Conservation (phyloP, 2,113 vertebrate genomes). For the Megalops atlanticus region DNA sequence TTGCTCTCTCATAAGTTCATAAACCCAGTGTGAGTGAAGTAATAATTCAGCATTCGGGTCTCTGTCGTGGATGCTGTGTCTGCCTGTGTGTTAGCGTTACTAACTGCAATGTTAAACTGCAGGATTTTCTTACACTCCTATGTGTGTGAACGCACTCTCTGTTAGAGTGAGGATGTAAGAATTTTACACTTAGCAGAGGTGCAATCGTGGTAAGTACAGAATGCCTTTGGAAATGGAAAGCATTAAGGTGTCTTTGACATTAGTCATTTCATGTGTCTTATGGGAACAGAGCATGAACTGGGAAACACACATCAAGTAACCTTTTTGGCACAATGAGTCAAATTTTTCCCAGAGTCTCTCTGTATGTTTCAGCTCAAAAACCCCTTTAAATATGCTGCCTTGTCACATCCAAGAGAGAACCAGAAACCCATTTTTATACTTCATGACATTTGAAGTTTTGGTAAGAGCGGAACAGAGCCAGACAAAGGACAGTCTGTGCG, state of each 20-base stretch:
- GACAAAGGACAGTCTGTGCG: conserved; percentile 70
- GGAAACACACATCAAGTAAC: not conserved
- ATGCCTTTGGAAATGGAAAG: not conserved
- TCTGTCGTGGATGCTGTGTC: too few species aligned
- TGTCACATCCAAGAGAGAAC: conserved; percentile 8
- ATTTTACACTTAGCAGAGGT: too few species aligned
- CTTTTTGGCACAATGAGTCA: too few species aligned
- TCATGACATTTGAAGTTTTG: conserved; percentile 56
- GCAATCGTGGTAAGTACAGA: too few species aligned
- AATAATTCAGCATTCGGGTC: too few species aligned
- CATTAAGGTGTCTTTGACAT: not conserved
- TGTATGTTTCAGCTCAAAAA: too few species aligned
- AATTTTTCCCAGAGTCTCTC: too few species aligned
- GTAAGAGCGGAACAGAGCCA: conserved; percentile 49
- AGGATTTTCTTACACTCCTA: too few species aligned
- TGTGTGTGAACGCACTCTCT: too few species aligned
- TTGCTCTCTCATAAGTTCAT: not conserved
- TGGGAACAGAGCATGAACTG: not conserved
- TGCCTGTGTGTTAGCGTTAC: not conserved
- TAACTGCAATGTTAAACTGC: too few species aligned
- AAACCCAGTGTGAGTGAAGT: too few species aligned
- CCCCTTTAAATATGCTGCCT: conserved; percentile 10
- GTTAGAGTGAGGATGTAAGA: too few species aligned
- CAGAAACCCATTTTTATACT: conserved; percentile 31
- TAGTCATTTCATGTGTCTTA: not conserved